A percentile compares a stretch with the other conserved stretches of the same genome.
phyloP scores from a whole-genome alignment of 1,140 invertebrate genomes.

The Monochamus saltuarius region DNA sequence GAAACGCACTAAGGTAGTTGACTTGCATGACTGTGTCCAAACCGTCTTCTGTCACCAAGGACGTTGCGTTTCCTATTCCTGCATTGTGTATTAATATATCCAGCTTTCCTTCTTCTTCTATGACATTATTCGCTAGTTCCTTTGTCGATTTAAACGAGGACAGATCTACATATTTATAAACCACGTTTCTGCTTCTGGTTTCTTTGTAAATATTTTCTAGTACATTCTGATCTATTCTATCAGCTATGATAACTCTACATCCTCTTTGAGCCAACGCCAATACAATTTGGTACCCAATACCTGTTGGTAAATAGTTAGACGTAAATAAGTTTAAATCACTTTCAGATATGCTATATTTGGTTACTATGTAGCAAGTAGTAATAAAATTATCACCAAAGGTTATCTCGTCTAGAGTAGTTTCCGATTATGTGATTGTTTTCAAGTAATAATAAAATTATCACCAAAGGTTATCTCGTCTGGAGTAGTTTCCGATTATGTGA shows the following conservation, averaged over 20 bases:
- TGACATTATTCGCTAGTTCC: constrained; percentile 39
- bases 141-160: constrained; percentile 42
- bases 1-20: constrained; percentile 67
- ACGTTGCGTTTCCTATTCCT: constrained; percentile 43
- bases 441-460: too few species aligned
- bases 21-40: constrained; percentile 61
- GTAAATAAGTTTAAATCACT: too few species aligned
- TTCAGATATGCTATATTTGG: too few species aligned
- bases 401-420: too few species aligned
- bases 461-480: too few species aligned
- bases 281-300: constrained; percentile 10
- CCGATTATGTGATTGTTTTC: too few species aligned
- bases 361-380: too few species aligned
- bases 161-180: constrained; percentile 39
- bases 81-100: constrained; percentile 62
- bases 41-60: constrained; percentile 59
- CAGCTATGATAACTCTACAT: constrained; percentile 14
- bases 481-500: too few species aligned
- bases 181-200: background rate
- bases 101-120: constrained; percentile 47
- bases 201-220: background rate
- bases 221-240: constrained; percentile 3
- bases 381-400: too few species aligned
- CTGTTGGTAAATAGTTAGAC: background rate
- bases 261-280: constrained; percentile 2